phyloP scores from a whole-genome alignment of 2,797 vertebrate species.

The Melanotaenia maccullochi region DNA sequence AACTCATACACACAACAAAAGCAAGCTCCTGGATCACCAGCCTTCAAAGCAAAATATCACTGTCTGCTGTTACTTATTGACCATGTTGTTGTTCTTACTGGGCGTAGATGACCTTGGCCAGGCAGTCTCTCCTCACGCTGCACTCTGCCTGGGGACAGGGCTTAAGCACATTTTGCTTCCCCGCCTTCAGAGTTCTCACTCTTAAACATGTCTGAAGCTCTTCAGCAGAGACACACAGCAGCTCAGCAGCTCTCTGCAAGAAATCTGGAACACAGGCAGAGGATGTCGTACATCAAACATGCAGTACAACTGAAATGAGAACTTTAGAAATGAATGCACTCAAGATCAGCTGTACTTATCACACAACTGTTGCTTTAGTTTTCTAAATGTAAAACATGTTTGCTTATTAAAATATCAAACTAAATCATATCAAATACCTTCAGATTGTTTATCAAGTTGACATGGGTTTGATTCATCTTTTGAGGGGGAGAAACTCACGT shows the following conservation, averaged over 20 bases:
- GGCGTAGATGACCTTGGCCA: conserved; percentile 93
- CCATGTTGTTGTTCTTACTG: conserved; percentile 68
- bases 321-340: background rate
- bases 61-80: background rate
- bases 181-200: conserved; percentile 90
- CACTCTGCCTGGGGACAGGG: conserved; percentile 90
- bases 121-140: conserved; percentile 90
- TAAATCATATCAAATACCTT: conserved; percentile 78
- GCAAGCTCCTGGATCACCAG: conserved; percentile 11
- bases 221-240: conserved; percentile 83
- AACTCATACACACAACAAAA: conserved; percentile 2
- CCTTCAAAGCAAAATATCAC: background rate
- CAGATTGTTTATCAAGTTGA: conserved; percentile 77
- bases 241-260: conserved; percentile 77
- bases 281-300: background rate
- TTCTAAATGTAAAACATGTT: background rate
- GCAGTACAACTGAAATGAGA: background rate
- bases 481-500: conserved; percentile 84
- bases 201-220: conserved; percentile 83
- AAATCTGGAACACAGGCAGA: conserved; percentile 74
- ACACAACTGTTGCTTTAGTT: background rate
- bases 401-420: background rate
- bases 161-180: conserved; percentile 89
- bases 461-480: conserved; percentile 89
- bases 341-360: background rate